A percentile compares a stretch with the other conserved stretches of the same genome.
These are phyloP conservation scores for Phalacrocorax pelagicus DNA, from an alignment of 2,113 vertebrate species.

Conservation along the genomic window DNA sequence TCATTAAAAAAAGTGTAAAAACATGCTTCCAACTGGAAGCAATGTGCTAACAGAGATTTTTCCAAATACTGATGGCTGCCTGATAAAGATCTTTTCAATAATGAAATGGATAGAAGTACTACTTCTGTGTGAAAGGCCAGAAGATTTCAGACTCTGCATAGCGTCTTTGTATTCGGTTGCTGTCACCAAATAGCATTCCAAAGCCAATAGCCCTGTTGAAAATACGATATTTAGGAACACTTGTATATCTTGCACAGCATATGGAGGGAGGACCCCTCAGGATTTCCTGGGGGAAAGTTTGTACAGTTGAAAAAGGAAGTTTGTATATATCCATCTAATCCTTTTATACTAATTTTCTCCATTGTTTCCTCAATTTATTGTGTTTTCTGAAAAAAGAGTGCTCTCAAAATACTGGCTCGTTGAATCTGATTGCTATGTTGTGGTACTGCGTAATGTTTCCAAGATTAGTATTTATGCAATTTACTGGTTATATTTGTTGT, in stretches of 20 bases:
- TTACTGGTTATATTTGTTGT: not conserved
- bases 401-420: not conserved
- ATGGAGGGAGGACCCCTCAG: slow-evolving; percentile 16
- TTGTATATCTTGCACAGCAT: not conserved
- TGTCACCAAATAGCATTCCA: not conserved
- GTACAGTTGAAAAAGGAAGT: not conserved
- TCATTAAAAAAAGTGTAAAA: not conserved
- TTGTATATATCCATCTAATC: not conserved
- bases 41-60: not conserved
- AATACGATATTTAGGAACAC: not conserved
- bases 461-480: not conserved
- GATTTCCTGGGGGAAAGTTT: slow-evolving; percentile 6
- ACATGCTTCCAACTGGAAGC: fast-evolving
- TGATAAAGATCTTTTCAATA: not conserved
- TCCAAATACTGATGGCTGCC: not conserved
- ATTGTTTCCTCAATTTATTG: not conserved
- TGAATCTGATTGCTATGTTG: not conserved
- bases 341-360: not conserved
- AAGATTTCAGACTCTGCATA: not conserved
- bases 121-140: not conserved
- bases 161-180: not conserved
- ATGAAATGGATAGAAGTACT: not conserved
- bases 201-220: not conserved
- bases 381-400: not conserved
- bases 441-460: not conserved